Evolutionary conservation across 2,113 vertebrate genomes (phyloP).

Genomic region (Stomatorhinus ivindoensis): DNA sequence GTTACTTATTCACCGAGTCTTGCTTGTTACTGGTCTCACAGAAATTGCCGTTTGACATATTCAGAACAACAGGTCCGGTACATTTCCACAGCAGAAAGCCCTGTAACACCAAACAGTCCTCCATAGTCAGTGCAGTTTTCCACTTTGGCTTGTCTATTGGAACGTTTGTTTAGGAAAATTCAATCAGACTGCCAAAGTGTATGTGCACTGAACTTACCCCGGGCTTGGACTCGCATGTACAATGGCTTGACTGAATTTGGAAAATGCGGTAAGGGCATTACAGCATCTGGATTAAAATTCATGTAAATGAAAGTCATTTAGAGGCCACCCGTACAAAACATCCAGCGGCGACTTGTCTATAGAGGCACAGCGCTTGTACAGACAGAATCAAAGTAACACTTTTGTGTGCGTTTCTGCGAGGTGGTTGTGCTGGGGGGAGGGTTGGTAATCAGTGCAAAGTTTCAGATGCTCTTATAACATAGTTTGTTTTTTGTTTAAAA

Average conservation of each 20-base stretch:
- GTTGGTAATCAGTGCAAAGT: neutral
- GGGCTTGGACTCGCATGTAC: neutral
- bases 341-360: neutral
- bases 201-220: neutral
- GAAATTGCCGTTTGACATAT: neutral
- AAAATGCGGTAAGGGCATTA: neutral
- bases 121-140: neutral
- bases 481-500: neutral
- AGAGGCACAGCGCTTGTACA: neutral
- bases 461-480: neutral
- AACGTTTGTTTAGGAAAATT: slow-evolving; percentile 12
- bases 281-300: neutral
- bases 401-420: neutral
- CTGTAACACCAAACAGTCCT: neutral
- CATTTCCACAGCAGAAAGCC: neutral
- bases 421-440: neutral
- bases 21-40: neutral
- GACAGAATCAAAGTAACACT: neutral
- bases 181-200: neutral
- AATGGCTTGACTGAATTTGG: neutral
- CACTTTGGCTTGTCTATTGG: neutral
- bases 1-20: neutral
- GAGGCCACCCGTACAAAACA: neutral
- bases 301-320: neutral
- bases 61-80: neutral